Evolutionary conservation across 2,888 invertebrate genomes (phyloP), one percentile per base, ranked within the genome.

Genomic region (Lordiphosa andalusiaca): DNA sequence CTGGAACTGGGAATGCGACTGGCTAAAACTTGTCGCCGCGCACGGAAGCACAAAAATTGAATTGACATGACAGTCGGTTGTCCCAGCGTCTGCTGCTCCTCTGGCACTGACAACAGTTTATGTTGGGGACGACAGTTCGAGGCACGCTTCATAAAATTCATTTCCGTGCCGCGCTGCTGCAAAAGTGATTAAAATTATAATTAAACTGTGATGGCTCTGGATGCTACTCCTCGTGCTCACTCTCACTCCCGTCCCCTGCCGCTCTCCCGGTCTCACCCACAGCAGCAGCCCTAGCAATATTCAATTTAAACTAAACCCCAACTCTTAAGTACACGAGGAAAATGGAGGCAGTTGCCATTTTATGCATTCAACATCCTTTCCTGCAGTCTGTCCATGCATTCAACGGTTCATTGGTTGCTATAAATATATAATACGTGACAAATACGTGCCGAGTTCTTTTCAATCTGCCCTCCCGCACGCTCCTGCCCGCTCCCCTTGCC

Each of bases 21-120:
- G 84, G 69, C 84, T 78, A 78, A 78, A 78, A 84, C 77, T 78
- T 78, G 77, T 78, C 77, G 77, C 84, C 77, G 83, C 83, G 85
- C 83, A 83, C 81, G 85, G 83, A 81, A 83, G 85, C 85, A 73
- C 76, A 80, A 78, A 81, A 81, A 81, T 81, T 81, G 85, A 83
- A 81, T 85, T 81, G 81, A 81, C 81, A 74, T 85, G 80, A 78
- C 82, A 78, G 84, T 74, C 84, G 49, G 80, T 67, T 42, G 77
- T 51, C 53, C 58, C 47, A 39, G 38, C 53, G 49, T 33, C 38
- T 30, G 51, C 47, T 13, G 19, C 25, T 30, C 53, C 46, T 41
- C 38, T 55, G 38, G 16, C 37, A 84, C 84, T 77, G 77, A 84
- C 77, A 77, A 84, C 82, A 81, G 77, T 84, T 77, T 77, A 83